phyloP scores from a whole-genome alignment of 2,113 vertebrate genomes.

The Diadophis punctatus region DNA sequence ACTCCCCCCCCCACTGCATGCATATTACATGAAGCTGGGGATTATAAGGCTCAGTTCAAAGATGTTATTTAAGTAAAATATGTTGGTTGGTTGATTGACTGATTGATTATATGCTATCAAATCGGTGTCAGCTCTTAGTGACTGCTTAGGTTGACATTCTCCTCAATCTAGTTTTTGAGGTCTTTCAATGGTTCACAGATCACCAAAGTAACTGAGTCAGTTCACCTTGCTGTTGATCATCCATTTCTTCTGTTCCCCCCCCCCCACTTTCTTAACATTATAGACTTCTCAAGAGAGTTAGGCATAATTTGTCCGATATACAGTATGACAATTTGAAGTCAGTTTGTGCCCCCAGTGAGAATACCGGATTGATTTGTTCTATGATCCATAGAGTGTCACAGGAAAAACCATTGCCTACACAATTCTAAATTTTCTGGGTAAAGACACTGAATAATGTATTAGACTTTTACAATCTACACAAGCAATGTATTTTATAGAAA shows the following conservation, averaged over 20 bases:
- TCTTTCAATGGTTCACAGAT: background rate
- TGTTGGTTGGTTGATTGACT: background rate
- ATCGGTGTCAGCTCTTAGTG: background rate
- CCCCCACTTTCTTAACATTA: background rate
- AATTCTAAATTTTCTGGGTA: background rate
- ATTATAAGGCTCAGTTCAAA: background rate
- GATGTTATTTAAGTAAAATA: background rate
- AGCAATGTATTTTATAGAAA: background rate
- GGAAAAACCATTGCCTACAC: background rate
- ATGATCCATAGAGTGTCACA: background rate
- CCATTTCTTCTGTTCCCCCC: background rate
- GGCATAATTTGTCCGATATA: background rate
- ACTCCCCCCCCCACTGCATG: background rate
- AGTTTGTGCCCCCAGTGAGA: background rate
- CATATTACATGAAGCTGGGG: background rate
- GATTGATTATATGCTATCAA: background rate
- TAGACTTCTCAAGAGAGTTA: background rate
- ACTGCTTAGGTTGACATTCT: background rate
- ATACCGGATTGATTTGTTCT: background rate
- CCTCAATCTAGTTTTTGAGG: background rate
- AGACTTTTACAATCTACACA: background rate
- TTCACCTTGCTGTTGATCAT: background rate
- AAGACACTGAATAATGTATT: background rate
- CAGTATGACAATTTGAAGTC: background rate
- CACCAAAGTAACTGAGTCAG: background rate